These are phyloP conservation scores for Keiferia lycopersicella DNA, from an alignment of 2,888 invertebrate species.

Conservation along the genomic window DNA sequence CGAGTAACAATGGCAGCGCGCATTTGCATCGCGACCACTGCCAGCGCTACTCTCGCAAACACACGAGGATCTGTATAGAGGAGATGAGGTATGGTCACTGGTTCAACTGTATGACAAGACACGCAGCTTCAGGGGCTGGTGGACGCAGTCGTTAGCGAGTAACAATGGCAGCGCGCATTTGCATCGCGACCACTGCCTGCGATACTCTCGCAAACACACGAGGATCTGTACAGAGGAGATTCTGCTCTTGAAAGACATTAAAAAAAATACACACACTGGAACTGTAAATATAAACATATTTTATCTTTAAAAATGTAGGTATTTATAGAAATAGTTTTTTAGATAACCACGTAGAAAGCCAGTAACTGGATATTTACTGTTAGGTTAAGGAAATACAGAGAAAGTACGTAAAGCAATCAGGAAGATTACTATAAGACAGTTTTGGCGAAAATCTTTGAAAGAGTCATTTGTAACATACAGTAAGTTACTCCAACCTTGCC, in stretches of 20 bases:
- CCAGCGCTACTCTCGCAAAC: constrained; percentile 23
- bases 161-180: constrained; percentile 36
- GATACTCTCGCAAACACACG: constrained; percentile 29
- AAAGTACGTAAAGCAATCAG: neutral
- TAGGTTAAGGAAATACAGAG: too few relatives aligned
- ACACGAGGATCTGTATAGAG: constrained; percentile 32
- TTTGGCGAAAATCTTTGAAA: too few relatives aligned
- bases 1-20: constrained; percentile 34
- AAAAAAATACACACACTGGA: too few relatives aligned
- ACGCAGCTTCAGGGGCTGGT: neutral
- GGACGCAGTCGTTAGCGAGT: constrained; percentile 34
- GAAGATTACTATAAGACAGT: too few relatives aligned
- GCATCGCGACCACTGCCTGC: constrained; percentile 33
- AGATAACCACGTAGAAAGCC: too few relatives aligned
- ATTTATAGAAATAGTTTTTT: too few relatives aligned
- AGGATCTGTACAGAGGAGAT: constrained; percentile 30
- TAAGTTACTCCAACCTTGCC: neutral
- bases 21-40: constrained; percentile 36
- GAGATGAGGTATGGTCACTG: constrained; percentile 13
- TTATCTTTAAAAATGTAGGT: too few relatives aligned
- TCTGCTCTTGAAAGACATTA: too few relatives aligned
- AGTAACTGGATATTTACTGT: too few relatives aligned
- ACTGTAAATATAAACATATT: too few relatives aligned
- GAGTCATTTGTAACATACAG: neutral
- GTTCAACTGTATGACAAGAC: neutral